Percentiles rank a stretch among this genome's conserved stretches.
These are phyloP conservation scores for Calonectris borealis DNA, from an alignment of 2,113 vertebrate genomes.

Conservation along the genomic window DNA sequence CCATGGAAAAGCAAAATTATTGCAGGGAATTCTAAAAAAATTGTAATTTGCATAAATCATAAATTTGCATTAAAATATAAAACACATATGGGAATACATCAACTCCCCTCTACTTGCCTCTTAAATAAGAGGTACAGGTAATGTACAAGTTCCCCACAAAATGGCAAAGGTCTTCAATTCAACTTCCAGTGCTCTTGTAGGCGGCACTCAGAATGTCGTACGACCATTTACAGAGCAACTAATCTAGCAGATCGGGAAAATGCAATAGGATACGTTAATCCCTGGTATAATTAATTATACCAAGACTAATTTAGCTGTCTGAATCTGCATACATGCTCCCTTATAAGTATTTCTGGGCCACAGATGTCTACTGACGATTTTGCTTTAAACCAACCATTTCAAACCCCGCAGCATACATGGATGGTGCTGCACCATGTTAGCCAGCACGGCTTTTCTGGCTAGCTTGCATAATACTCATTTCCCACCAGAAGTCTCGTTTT, in stretches of 20 bases:
- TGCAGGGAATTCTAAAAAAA: background rate
- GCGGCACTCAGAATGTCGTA: background rate
- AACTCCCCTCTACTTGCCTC: background rate
- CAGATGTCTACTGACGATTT: background rate
- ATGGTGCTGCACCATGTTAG: background rate
- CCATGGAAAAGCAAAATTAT: background rate
- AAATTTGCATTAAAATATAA: background rate
- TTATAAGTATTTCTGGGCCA: background rate
- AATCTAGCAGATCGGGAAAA: background rate
- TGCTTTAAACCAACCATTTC: background rate
- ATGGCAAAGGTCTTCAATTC: background rate
- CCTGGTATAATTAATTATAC: background rate
- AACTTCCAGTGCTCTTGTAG: background rate
- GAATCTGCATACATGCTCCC: background rate
- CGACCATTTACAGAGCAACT: background rate
- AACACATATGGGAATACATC: background rate
- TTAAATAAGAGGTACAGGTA: background rate
- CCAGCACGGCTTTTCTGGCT: background rate
- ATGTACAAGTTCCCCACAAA: background rate
- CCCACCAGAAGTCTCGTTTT: background rate
- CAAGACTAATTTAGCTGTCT: background rate
- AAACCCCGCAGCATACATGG: rapidly evolving
- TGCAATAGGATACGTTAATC: background rate
- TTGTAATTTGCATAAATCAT: background rate
- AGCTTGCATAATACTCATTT: background rate